Base-by-base conservation (phyloP, 35 echinoderm and acorn worm species). In the Stichopus chloronotus region DNA sequence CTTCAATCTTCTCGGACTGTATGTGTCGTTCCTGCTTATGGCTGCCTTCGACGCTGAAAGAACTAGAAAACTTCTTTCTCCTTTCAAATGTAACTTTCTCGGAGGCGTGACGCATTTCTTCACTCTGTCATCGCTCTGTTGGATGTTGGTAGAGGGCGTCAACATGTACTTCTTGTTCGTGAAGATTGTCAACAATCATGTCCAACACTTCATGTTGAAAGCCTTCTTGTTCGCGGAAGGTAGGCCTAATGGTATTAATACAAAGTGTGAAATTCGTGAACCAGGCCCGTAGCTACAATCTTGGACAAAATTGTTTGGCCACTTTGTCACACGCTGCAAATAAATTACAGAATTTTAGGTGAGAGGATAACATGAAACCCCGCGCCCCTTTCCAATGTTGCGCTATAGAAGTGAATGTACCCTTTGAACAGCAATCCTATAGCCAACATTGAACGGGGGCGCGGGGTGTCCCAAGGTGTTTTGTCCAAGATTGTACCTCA, bases 161-260 rank as follows among this genome's bases (percentile, higher is more conserved):
- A 96, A 96, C 81, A 94, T 94, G 93, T 96, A 96, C 59, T 85
- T 88, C 43, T 78, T 96, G 43, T 96, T 96, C 55, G 90, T 96
- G 8, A 22, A 56, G 69, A 90, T 96, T 8, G 88, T 96, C 19
- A 93, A 96, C 68, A 81, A 72, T 7, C 84, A 96, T 25, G 78
- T 96, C 17, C 57, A 90, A 2, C 77, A 88, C 30, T 96, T 96
- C 90, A 78, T 96, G 69, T 61, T 96, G 43, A 96, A 96, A 86
- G 92, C 95, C 9, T 79, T 93, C 3, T 56, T 96, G n/a, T 87
- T 85, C 78, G 93, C 95, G 0, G 94, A 93, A 83, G 95, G 95
- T 96, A 74, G 94, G 88, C 87, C 8, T 59, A 72, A 24, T 78
- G 9, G 21, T 43, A 43, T 43, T 3, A 43, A 43, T 3, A 0